Evolutionary conservation across 2,888 invertebrate species (phyloP).

Genomic region (Hipparchia semele): DNA sequence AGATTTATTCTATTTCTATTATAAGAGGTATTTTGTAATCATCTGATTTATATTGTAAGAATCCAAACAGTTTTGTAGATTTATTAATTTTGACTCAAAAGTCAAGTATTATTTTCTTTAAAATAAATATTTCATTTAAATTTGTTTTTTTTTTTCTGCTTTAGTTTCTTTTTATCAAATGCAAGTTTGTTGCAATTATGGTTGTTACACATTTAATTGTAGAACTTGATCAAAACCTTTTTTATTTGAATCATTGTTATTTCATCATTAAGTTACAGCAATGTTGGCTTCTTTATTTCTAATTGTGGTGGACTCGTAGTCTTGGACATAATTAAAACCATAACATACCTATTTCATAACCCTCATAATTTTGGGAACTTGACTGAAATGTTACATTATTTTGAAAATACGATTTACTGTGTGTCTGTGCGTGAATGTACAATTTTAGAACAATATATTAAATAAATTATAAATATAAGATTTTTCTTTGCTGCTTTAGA

Average conservation of each 20-base stretch:
- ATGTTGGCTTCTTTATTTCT: slow-evolving; percentile 1
- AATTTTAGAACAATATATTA: slow-evolving; percentile 75
- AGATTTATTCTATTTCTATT: slow-evolving; percentile 68
- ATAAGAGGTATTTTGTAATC: slow-evolving; percentile 78
- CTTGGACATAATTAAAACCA: background rate
- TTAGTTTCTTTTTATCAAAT: slow-evolving; percentile 31
- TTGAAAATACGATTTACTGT: slow-evolving; percentile 63
- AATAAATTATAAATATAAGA: slow-evolving; percentile 43
- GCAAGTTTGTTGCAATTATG: background rate
- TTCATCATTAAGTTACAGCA: background rate
- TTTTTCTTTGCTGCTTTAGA: slow-evolving; percentile 31
- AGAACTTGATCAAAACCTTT: background rate
- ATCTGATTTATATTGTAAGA: slow-evolving; percentile 71
- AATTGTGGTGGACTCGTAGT: background rate
- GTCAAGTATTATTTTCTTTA: slow-evolving; percentile 79
- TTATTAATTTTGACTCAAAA: slow-evolving; percentile 66
- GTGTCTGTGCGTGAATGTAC: slow-evolving; percentile 81
- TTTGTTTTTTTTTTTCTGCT: slow-evolving; percentile 57
- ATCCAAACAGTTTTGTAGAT: slow-evolving; percentile 69
- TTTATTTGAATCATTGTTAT: background rate
- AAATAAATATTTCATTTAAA: slow-evolving; percentile 69
- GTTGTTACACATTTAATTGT: background rate
- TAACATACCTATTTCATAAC: background rate
- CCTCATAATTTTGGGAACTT: slow-evolving; percentile 39
- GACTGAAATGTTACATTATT: slow-evolving; percentile 57